A percentile compares a stretch with the other conserved stretches of the same genome.
Conservation (phyloP, 2,797 vertebrate species). For the Hylomyscus alleni region DNA sequence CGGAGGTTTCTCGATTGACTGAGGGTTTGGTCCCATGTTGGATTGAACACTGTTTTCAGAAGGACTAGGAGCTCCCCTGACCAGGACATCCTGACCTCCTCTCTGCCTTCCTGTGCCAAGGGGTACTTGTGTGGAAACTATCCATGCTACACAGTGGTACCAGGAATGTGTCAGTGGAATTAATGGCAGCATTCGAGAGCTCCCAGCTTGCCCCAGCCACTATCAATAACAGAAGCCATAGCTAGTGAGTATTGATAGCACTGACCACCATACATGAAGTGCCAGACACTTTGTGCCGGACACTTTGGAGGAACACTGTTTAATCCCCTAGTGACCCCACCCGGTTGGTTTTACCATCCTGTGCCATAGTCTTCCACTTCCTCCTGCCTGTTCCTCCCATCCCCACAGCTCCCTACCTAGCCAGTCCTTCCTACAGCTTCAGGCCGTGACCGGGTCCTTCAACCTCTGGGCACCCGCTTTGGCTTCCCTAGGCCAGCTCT, state of each 20-base stretch:
- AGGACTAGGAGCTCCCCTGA: not conserved
- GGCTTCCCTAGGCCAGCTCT: not conserved
- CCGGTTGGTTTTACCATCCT: not conserved
- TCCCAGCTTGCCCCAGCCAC: not conserved
- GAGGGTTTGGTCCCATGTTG: not conserved
- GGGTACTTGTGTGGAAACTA: not conserved
- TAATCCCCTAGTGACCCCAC: not conserved
- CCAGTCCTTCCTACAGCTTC: not conserved
- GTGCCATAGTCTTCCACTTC: no score
- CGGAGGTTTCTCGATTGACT: no score
- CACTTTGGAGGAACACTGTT: not conserved
- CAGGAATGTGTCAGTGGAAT: not conserved
- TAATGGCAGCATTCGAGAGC: not conserved
- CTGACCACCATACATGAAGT: not conserved
- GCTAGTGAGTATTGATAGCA: no score
- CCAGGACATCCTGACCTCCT: not conserved
- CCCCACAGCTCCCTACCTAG: not conserved
- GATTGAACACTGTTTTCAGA: not conserved
- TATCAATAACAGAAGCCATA: not conserved
- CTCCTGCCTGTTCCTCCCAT: not conserved
- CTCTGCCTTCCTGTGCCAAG: not conserved
- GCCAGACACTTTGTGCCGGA: no score
- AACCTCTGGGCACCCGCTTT: not conserved
- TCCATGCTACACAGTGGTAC: not conserved
- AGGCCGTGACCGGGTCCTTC: not conserved